These are phyloP conservation scores for Pantherophis alleghaniensis DNA, from an alignment of 2,797 vertebrate species.

Conservation along the genomic window DNA sequence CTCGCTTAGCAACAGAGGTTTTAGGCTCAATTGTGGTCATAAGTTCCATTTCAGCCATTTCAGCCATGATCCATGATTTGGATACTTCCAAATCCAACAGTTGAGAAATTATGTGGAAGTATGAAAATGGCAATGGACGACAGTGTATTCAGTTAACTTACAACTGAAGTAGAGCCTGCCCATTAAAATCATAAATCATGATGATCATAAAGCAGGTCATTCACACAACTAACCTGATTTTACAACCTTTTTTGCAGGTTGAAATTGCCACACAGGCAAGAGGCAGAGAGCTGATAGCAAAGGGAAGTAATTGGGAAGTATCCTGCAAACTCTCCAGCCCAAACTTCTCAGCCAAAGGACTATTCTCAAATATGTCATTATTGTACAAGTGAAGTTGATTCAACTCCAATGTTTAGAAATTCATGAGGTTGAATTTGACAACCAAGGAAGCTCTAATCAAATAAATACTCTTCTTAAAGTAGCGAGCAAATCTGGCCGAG, in stretches of 20 bases:
- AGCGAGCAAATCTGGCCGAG: background rate
- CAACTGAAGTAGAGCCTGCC: background rate
- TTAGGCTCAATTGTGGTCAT: background rate
- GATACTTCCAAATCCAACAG: background rate
- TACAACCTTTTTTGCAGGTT: background rate
- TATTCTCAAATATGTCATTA: background rate
- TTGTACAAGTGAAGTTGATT: background rate
- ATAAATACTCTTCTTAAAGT: background rate
- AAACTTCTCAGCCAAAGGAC: background rate
- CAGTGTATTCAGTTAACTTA: background rate
- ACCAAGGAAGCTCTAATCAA: background rate
- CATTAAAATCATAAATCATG: background rate
- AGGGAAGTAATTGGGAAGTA: background rate
- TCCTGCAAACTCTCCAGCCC: background rate
- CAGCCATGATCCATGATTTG: too few relatives aligned
- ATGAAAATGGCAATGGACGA: background rate
- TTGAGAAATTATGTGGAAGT: background rate
- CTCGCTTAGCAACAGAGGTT: background rate
- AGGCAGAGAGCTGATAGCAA: background rate
- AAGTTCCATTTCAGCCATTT: background rate
- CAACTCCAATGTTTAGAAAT: background rate
- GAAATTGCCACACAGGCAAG: background rate
- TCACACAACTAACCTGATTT: background rate
- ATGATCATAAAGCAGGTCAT: background rate
- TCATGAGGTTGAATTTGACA: background rate